Base-by-base conservation (phyloP, 2,797 vertebrate species). In the Australoheros facetus region DNA sequence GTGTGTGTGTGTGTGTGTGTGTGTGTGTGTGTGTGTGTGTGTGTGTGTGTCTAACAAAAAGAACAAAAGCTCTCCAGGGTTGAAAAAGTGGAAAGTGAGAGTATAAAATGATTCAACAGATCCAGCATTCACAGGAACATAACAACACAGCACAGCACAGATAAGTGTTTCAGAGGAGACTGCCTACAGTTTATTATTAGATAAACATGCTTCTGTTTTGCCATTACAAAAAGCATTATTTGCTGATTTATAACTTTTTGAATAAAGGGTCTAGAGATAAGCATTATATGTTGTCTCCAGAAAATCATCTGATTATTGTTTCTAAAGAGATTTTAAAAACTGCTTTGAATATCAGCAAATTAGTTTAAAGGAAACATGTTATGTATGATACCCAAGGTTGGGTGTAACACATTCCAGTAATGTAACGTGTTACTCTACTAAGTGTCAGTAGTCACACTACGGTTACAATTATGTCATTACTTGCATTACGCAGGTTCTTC, bases 111-210 rank as follows among this genome's bases (percentile, higher is more conserved):
- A 69, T 51, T 51, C 48, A 69, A 69, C 45, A 51, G 3, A 51
- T 51, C 17, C 64, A 69, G 48, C 26, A 32, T 69, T 51, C 64
- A 69, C 64, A 51, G 45, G 16, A 32, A 69, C 64, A 69, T 51
- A 51, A 69, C 64, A 69, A 69, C 64, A 69, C 64, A 69, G 17
- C 64, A 69, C 64, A 51, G 17, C 10, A 69, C 26, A 51, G 10
- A 69, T 69, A 51, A 51, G 13, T 69, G 64, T 69, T 51, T 51
- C 45, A 51, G 45, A 51, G 13, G 56, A 48, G 13, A 59, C 13
- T 12, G 56, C 48, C 56, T 17, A 58, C 19, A 0, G 42, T 73
- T 73, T 51, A 73, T 58, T 58, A 73, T 73, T 26, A 59, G 39
- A 57, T 30, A 45, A n/a, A 28, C 23, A 51, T 69, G 26, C 16